Evolutionary conservation across 2,888 invertebrate genomes (phyloP), one percentile per base, ranked within the genome.

Genomic region (Acrocera orbiculus): DNA sequence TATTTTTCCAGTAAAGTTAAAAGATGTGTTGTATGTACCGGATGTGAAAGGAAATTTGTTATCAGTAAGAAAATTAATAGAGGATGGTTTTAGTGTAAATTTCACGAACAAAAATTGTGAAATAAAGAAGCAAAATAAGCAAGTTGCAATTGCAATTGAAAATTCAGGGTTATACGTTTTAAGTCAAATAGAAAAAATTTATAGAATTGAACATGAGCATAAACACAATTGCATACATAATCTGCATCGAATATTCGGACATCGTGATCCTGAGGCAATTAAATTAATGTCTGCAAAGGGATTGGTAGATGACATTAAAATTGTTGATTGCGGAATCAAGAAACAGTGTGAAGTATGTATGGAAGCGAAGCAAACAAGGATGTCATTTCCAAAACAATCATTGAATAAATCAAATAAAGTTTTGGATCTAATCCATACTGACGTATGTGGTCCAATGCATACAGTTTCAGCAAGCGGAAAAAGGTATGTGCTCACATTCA

Each of bases 391-490:
- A 20, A 44, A 47, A n/a, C 37, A 43, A 25, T 44, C 46, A 7
- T 10, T 22, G 2, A 35, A 14, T 19, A 16, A 33, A 11, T 27
- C 40, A 17, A 17, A 16, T 11, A 22, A 38, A n/a, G 7, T 34
- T 10, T 16, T 49, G 3, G 47, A 51, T 29, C 34, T 49, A 5
- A 34, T 50, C 7, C 48, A 50, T 34, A 43, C 43, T 2, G 49
- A 51, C 30, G 35, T 54, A 13, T 53, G 51, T 25, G 51, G 49
- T 4, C 47, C 51, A 1, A 48, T 51, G 47, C 42, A 46, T 27
- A 46, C 44, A 3, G 13, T 20, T 5, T 46, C 49, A 3, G 41
- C 41, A n/a, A 36, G 46, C 15, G 43, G 42, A 13, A 47, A 47
- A 24, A 36, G 43, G n/a, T 51, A 47, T 34, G 16, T 50, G 2